A percentile compares a stretch with the other conserved stretches of the same genome.
Conservation (phyloP, 2,797 vertebrate genomes). For the Acanthis flammea region DNA sequence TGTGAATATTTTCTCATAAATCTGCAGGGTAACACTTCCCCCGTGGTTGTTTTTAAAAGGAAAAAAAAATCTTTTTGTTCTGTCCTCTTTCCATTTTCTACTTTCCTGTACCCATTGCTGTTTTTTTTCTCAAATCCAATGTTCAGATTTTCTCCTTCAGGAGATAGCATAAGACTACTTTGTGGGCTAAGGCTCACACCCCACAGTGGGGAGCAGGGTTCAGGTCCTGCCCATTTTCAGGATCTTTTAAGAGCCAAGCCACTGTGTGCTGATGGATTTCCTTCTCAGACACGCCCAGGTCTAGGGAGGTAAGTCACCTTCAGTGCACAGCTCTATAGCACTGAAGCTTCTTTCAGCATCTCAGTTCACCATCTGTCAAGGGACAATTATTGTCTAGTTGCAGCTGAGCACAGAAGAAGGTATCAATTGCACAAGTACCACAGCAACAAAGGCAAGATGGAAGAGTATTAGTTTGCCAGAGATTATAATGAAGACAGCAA, state of each 20-base stretch:
- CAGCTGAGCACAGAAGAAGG: background rate
- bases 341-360: background rate
- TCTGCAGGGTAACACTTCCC: background rate
- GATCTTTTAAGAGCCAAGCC: background rate
- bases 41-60: background rate
- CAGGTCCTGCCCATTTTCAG: background rate
- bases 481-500: background rate
- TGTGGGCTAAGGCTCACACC: background rate
- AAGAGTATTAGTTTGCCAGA: background rate
- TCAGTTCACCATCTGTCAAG: background rate
- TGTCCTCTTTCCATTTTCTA: background rate
- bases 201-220: fast-evolving
- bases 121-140: background rate
- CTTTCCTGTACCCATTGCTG: background rate
- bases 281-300: background rate
- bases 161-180: background rate
- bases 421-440: background rate
- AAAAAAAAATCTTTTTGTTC: background rate
- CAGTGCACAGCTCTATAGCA: background rate
- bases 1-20: background rate
- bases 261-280: background rate
- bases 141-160: background rate
- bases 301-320: background rate
- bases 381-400: background rate
- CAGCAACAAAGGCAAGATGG: background rate